These are phyloP conservation scores for Elephas maximus DNA, from an alignment of 2,113 vertebrate species.

Conservation along the genomic window DNA sequence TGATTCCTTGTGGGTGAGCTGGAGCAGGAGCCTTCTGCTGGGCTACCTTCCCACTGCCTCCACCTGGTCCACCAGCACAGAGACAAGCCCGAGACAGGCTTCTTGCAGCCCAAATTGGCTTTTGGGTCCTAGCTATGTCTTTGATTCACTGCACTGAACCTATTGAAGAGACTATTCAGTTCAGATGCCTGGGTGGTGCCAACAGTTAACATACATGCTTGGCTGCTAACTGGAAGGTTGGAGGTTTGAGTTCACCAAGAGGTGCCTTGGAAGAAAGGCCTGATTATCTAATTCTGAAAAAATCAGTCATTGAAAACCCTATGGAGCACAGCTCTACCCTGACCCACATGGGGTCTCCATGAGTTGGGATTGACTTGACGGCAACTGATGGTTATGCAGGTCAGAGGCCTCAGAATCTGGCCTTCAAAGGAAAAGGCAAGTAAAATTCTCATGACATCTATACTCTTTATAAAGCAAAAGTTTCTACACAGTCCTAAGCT, in stretches of 20 bases:
- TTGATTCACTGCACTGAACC: neutral
- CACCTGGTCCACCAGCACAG: neutral
- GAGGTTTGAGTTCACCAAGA: neutral
- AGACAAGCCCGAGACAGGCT: neutral
- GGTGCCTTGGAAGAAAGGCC: neutral
- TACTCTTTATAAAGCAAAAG: neutral
- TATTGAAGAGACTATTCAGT: neutral
- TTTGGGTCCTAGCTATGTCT: neutral
- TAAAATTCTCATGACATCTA: neutral
- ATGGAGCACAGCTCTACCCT: neutral
- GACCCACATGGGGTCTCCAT: neutral
- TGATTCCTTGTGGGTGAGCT: neutral
- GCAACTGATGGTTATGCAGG: neutral
- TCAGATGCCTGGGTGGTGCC: neutral
- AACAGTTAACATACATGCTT: neutral
- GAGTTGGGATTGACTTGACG: neutral
- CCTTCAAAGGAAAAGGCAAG: neutral
- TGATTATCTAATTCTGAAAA: neutral
- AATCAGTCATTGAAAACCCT: neutral
- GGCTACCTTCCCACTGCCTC: neutral
- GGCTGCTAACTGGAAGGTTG: neutral
- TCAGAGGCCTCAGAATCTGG: neutral
- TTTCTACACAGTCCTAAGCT: neutral
- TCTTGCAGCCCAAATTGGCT: neutral
- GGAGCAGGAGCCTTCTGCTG: constrained; percentile 37